Percentiles rank a stretch among this genome's conserved stretches.
phyloP scores from a whole-genome alignment of 1,140 invertebrate genomes.

The Pentalonia nigronervosa region DNA sequence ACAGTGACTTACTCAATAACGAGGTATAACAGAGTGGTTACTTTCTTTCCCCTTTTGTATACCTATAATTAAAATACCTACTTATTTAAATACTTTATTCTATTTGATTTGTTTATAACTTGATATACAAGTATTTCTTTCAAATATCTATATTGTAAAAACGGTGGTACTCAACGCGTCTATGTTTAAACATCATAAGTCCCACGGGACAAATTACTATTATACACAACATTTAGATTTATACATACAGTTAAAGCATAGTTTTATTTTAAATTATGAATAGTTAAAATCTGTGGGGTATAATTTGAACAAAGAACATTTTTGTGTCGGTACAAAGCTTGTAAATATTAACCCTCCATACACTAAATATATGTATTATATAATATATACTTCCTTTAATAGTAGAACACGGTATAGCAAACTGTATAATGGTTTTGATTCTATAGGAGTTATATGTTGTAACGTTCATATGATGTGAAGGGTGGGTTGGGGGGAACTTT shows the following conservation, averaged over 20 bases:
- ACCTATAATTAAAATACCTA: no score
- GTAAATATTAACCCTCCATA: background rate
- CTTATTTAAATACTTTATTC: no score
- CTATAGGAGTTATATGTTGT: background rate
- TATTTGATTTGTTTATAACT: background rate
- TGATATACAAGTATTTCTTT: background rate
- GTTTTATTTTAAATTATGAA: slow-evolving; percentile 18
- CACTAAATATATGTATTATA: background rate
- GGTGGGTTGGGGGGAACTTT: background rate
- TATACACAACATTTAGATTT: background rate
- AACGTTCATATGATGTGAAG: background rate
- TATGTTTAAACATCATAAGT: background rate
- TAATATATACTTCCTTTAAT: background rate
- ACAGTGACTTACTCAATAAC: no score
- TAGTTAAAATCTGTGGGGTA: background rate
- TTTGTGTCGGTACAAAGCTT: background rate
- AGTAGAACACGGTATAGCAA: background rate
- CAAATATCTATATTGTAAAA: background rate
- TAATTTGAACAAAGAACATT: background rate
- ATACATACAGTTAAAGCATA: background rate
- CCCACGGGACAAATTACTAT: slow-evolving; percentile 19
- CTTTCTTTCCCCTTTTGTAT: no score
- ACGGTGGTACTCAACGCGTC: background rate
- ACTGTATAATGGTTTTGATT: background rate
- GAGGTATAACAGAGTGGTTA: no score